Evolutionary conservation across 2,888 invertebrate species (phyloP).

Genomic region (Chrysolina americana): DNA sequence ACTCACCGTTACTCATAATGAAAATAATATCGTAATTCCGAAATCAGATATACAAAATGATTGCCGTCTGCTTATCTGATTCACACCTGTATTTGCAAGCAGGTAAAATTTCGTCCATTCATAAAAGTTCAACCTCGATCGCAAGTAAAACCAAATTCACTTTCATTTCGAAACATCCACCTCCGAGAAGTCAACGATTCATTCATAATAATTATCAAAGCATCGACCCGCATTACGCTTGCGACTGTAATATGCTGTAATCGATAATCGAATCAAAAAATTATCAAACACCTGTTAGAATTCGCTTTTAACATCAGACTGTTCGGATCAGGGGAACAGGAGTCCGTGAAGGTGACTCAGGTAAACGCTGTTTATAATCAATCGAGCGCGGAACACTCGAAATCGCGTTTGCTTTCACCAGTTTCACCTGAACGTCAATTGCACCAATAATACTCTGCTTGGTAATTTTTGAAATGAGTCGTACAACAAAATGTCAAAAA

Average conservation of each 20-base stretch:
- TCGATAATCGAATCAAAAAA: slow-evolving; percentile 51
- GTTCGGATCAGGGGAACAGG: slow-evolving; percentile 60
- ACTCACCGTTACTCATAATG: neutral
- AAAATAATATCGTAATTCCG: neutral
- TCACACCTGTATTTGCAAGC: slow-evolving; percentile 14
- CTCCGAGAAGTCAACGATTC: slow-evolving; percentile 29
- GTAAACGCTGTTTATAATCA: slow-evolving; percentile 36
- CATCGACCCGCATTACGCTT: slow-evolving; percentile 7
- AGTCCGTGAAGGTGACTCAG: slow-evolving; percentile 46
- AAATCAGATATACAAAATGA: neutral
- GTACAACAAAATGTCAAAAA: neutral
- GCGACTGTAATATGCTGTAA: neutral
- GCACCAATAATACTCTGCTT: slow-evolving; percentile 40
- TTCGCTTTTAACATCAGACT: slow-evolving; percentile 68
- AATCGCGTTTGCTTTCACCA: slow-evolving; percentile 53
- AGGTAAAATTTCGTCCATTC: slow-evolving; percentile 37
- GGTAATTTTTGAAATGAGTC: neutral
- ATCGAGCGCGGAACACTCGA: slow-evolving; percentile 40
- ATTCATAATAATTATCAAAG: slow-evolving; percentile 6
- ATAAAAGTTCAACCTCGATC: slow-evolving; percentile 41
- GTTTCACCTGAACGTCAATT: slow-evolving; percentile 35
- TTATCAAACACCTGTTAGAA: slow-evolving; percentile 66
- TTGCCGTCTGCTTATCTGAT: neutral
- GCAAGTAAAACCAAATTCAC: slow-evolving; percentile 44
- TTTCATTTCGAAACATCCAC: slow-evolving; percentile 43